Conservation (phyloP, 2,888 invertebrate genomes). For the Amphipoea lucens region DNA sequence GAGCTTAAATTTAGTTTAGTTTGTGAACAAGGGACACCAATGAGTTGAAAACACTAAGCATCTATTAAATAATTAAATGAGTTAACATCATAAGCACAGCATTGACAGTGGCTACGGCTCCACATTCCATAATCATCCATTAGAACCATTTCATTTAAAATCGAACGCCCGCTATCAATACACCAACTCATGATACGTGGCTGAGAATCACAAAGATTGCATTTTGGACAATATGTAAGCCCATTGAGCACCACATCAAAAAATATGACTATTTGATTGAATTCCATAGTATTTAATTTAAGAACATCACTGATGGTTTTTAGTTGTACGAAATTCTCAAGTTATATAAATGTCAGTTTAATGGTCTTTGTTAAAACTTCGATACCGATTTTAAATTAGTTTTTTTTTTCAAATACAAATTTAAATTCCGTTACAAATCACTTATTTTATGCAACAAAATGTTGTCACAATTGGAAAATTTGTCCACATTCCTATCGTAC, state of each 20-base stretch:
- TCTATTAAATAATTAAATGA: neutral
- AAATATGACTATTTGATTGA: neutral
- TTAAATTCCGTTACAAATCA: neutral
- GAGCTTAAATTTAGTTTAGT: too few species aligned
- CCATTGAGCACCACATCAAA: conserved; percentile 34
- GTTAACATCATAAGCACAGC: neutral
- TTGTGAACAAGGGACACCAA: too few species aligned
- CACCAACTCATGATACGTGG: conserved; percentile 16
- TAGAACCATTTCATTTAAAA: neutral
- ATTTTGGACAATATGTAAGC: conserved; percentile 36
- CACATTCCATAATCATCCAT: conserved; percentile 20
- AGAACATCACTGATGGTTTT: conserved; percentile 13
- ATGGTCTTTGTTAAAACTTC: neutral
- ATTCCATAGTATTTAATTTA: neutral
- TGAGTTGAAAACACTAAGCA: neutral
- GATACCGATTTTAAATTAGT: neutral
- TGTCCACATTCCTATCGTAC: neutral
- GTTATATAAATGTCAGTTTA: neutral
- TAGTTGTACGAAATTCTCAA: conserved; percentile 10
- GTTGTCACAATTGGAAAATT: neutral
- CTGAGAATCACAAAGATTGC: conserved; percentile 33
- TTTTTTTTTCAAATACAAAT: too few species aligned
- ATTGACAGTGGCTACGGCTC: conserved; percentile 34
- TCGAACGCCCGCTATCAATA: neutral
- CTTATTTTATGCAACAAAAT: neutral